Evolutionary conservation across 2,888 invertebrate genomes (phyloP).

Genomic region (Orthonychiurus folsomi): DNA sequence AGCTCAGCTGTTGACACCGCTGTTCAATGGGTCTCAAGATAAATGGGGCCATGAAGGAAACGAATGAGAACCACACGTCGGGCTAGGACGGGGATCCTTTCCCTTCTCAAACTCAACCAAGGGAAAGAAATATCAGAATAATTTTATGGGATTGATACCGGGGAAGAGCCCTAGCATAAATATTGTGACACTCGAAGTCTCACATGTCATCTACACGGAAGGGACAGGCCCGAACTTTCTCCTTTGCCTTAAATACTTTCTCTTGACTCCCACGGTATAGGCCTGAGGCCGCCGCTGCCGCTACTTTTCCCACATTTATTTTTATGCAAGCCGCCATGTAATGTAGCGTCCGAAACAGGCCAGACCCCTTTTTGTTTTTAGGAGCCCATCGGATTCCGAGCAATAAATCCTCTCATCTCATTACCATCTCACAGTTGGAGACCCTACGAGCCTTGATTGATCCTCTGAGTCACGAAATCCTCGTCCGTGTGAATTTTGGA

Average conservation of each 20-base stretch:
- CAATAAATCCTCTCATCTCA: conserved; percentile 36
- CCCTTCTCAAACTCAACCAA: background rate
- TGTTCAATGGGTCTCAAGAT: conserved; percentile 1
- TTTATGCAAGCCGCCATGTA: no score
- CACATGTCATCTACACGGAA: conserved; percentile 9
- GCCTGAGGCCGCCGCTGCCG: no score
- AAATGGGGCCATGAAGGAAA: background rate
- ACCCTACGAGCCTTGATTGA: conserved; percentile 33
- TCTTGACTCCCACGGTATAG: no score
- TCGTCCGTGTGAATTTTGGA: background rate
- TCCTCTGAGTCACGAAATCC: conserved; percentile 29
- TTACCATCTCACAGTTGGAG: conserved; percentile 36
- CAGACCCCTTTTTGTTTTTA: no score
- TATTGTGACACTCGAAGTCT: conserved; percentile 13
- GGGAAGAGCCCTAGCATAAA: conserved; percentile 12
- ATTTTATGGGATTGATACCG: conserved; percentile 5
- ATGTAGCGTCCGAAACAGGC: no score
- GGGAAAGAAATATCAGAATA: conserved; percentile 6
- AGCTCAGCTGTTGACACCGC: background rate
- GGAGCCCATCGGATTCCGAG: conserved; percentile 13
- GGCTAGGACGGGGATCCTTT: background rate
- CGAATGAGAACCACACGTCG: background rate
- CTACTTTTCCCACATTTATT: no score
- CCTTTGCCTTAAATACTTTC: conserved; percentile 11
- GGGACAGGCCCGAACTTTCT: background rate